Conservation (phyloP, 2,888 invertebrate genomes). For the Ferrisia virgata region DNA sequence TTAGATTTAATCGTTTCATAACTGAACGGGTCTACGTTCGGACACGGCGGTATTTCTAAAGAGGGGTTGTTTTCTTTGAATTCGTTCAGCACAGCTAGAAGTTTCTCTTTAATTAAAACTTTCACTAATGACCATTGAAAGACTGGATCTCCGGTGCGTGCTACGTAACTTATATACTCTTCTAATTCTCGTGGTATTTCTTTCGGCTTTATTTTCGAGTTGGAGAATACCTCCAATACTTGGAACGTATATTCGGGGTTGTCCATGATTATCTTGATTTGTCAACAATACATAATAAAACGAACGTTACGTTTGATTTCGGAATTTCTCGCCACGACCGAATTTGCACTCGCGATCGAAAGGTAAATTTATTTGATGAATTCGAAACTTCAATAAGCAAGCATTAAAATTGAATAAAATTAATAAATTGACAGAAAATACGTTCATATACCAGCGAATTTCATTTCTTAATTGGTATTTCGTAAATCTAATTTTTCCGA, state of each 20-base stretch:
- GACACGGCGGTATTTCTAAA: conserved; percentile 78
- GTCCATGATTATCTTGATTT: conserved; percentile 62
- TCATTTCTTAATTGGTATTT: too few species aligned
- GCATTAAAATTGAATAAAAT: background rate
- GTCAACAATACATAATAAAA: conserved; percentile 20
- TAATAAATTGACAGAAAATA: background rate
- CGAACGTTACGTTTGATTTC: background rate
- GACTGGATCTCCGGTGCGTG: conserved; percentile 89
- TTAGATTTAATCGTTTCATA: conserved; percentile 84
- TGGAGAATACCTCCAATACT: conserved; percentile 78
- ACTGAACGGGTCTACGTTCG: conserved; percentile 86
- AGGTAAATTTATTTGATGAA: background rate
- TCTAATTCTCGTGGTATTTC: conserved; percentile 85
- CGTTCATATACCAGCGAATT: too few species aligned
- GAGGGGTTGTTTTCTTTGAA: conserved; percentile 76
- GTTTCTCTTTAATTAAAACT: conserved; percentile 81
- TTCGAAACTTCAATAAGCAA: background rate
- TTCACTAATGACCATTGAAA: conserved; percentile 89
- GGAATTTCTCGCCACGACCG: background rate
- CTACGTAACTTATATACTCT: conserved; percentile 84
- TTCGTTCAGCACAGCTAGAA: conserved; percentile 80
- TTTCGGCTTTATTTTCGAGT: conserved; percentile 72
- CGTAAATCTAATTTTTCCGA: too few species aligned
- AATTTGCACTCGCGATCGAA: background rate
- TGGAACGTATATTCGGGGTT: conserved; percentile 82